phyloP scores from a whole-genome alignment of 2,113 vertebrate species.

The Sinocyclocheilus rhinocerous region DNA sequence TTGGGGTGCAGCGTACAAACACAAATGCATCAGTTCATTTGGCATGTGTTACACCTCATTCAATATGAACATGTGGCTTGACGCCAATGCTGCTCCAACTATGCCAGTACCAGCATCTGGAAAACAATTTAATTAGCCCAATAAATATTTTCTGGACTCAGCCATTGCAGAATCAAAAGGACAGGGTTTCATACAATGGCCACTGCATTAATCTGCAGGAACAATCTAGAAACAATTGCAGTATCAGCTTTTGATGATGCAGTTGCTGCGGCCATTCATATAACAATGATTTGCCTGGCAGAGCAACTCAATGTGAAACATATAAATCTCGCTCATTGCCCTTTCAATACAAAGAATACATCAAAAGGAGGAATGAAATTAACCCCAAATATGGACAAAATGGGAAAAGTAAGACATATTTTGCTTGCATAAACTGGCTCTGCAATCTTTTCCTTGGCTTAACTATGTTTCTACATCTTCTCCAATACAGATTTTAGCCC shows the following conservation, averaged over 20 bases:
- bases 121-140: constrained; percentile 59
- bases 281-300: constrained; percentile 62
- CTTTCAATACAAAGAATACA: too few relatives aligned
- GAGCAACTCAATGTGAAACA: too few relatives aligned
- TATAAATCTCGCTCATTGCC: too few relatives aligned
- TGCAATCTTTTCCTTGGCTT: too few relatives aligned
- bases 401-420: too few relatives aligned
- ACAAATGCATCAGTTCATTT: constrained; percentile 21
- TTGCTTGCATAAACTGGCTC: too few relatives aligned
- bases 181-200: constrained; percentile 45
- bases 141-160: constrained; percentile 64
- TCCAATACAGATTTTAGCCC: too few relatives aligned
- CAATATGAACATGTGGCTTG: constrained; percentile 44
- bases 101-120: constrained; percentile 24
- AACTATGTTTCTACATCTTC: too few relatives aligned
- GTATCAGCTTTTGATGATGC: constrained; percentile 62
- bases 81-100: constrained; percentile 42
- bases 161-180: constrained; percentile 55
- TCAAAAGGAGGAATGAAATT: too few relatives aligned
- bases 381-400: too few relatives aligned
- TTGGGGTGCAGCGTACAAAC: background rate
- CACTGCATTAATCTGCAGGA: constrained; percentile 51
- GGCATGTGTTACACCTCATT: constrained; percentile 33
- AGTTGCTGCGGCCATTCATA: constrained; percentile 63
- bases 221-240: constrained; percentile 60